Conservation (phyloP, 1,140 invertebrate species). For the Lycorma delicatula region DNA sequence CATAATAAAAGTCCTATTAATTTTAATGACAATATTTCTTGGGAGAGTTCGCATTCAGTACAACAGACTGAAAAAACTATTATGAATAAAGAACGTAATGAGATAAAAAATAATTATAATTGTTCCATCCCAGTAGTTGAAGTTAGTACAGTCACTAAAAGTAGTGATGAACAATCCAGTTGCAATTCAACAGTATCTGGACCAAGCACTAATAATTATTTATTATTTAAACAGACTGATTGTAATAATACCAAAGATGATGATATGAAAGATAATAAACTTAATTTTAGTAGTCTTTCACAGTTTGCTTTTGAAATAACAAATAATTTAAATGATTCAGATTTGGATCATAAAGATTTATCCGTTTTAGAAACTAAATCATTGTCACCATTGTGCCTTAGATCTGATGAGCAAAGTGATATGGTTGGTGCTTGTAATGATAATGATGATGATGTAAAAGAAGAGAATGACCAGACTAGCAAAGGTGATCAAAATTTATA, state of each 20-base stretch:
- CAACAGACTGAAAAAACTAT: not conserved
- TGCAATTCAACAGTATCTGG: not conserved
- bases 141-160: too few species aligned
- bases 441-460: conserved; percentile 4
- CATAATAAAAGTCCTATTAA: conserved; percentile 1
- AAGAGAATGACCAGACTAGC: conserved; percentile 12
- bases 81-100: not conserved
- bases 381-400: not conserved
- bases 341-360: too few species aligned
- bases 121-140: too few species aligned
- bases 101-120: too few species aligned
- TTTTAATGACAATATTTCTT: conserved; percentile 2
- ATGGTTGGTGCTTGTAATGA: not conserved
- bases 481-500: too few species aligned
- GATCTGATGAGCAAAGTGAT: not conserved
- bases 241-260: too few species aligned
- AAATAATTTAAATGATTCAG: too few species aligned
- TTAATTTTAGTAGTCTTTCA: not conserved
- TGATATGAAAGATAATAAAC: not conserved
- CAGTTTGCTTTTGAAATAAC: too few species aligned
- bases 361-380: not conserved
- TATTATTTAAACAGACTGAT: not conserved
- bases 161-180: not conserved
- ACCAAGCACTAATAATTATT: not conserved
- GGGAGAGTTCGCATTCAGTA: not conserved